phyloP scores from a whole-genome alignment of 2,797 vertebrate species.

The Phaenicophaeus curvirostris region DNA sequence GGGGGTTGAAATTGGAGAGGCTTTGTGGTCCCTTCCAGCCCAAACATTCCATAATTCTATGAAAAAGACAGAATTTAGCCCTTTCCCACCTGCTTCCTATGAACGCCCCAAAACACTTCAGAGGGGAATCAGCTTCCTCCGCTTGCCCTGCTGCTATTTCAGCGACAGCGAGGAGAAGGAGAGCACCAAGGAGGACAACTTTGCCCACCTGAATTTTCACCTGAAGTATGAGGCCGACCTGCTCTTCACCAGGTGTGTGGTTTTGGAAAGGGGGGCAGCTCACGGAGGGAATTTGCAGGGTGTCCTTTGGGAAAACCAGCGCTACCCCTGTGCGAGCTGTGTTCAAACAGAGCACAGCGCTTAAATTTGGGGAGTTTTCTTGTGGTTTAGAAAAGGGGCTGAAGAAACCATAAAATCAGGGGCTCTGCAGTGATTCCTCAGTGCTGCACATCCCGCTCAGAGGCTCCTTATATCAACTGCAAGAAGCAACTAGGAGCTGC shows the following conservation, averaged over 20 bases:
- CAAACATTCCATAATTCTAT: too few relatives aligned
- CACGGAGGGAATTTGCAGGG: fast-evolving
- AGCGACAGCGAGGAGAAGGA: slow-evolving; percentile 91
- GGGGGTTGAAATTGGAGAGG: too few relatives aligned
- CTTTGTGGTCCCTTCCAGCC: too few relatives aligned
- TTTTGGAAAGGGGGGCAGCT: fast-evolving
- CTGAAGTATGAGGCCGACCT: slow-evolving; percentile 93
- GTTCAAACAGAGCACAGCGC: neutral
- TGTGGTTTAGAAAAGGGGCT: neutral
- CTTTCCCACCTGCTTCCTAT: neutral
- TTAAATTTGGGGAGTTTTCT: neutral
- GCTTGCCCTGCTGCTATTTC: neutral
- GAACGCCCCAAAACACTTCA: neutral
- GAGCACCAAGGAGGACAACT: slow-evolving; percentile 86
- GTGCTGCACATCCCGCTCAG: too few relatives aligned
- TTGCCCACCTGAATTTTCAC: slow-evolving; percentile 84
- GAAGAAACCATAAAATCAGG: neutral
- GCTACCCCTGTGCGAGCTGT: neutral
- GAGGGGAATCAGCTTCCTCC: neutral
- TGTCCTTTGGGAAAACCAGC: neutral
- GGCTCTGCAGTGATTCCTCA: too few relatives aligned
- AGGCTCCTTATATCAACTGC: fast-evolving
- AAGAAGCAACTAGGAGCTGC: fast-evolving
- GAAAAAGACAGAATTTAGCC: neutral
- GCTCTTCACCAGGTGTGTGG: slow-evolving; percentile 90